Evolutionary conservation across 2,113 vertebrate species (phyloP).

Genomic region (Ivindomyrus marchei): DNA sequence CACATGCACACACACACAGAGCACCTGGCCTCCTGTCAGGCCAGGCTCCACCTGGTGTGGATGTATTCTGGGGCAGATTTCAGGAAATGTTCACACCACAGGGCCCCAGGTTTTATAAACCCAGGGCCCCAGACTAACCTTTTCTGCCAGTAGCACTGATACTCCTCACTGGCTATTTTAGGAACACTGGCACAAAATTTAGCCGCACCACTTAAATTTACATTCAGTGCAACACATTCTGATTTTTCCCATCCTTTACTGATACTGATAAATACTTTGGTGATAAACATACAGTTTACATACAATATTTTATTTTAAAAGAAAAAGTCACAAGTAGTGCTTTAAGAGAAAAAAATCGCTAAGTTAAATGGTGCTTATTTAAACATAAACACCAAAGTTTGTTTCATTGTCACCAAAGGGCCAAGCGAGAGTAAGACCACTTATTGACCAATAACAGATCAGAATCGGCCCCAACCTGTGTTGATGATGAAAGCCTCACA

Average conservation of each 20-base stretch:
- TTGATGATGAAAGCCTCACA: background rate
- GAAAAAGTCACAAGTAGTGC: too few species aligned
- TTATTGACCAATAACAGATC: background rate
- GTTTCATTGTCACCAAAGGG: background rate
- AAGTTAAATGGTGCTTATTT: too few species aligned
- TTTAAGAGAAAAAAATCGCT: too few species aligned
- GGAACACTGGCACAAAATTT: background rate
- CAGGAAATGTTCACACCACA: too few species aligned
- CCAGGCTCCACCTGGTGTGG: background rate
- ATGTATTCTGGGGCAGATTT: background rate
- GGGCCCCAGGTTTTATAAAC: too few species aligned
- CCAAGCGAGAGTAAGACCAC: background rate
- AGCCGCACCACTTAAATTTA: background rate
- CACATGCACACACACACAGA: background rate
- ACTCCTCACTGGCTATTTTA: too few species aligned
- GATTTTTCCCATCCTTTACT: background rate
- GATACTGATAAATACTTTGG: too few species aligned
- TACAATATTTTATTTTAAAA: too few species aligned
- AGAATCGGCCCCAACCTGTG: background rate
- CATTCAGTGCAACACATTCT: background rate
- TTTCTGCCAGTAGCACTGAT: too few species aligned
- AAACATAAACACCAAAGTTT: too few species aligned
- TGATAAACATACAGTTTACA: too few species aligned
- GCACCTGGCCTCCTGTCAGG: background rate
- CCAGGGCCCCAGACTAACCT: too few species aligned